phyloP scores from a whole-genome alignment of 2,797 vertebrate species.

The Bovichtus diacanthus region DNA sequence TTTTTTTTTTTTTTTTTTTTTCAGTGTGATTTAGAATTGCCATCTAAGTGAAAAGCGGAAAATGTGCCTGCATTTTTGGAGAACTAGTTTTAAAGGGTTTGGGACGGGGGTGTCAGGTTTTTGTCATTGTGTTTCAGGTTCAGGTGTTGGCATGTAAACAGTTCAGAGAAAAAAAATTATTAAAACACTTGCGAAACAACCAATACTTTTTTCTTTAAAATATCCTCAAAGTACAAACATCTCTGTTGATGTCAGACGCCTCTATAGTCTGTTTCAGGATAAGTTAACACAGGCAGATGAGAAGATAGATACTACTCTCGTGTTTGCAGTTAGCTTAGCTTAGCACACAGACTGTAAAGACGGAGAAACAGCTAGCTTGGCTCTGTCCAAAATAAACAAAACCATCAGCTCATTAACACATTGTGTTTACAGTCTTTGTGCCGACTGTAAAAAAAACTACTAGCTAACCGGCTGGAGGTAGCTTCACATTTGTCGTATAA shows the following conservation, averaged over 20 bases:
- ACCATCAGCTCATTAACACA: too few species aligned
- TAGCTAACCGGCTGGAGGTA: too few species aligned
- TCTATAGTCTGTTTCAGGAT: background rate
- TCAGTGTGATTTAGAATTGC: slow-evolving; percentile 35
- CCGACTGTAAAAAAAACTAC: too few species aligned
- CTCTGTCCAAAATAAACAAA: background rate
- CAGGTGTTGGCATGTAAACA: slow-evolving; percentile 34
- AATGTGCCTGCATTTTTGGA: slow-evolving; percentile 24
- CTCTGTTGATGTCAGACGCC: background rate
- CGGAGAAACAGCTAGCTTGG: background rate
- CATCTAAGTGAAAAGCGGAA: slow-evolving; percentile 41
- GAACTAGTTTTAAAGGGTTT: slow-evolving; percentile 48
- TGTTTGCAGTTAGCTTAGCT: background rate
- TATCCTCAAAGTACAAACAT: background rate
- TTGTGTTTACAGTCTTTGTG: too few species aligned
- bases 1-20: slow-evolving; percentile 12
- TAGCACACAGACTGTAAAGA: background rate
- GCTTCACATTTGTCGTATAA: too few species aligned
- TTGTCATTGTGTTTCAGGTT: slow-evolving; percentile 31
- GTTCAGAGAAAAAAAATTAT: background rate
- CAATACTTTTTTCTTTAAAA: background rate
- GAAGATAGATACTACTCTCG: background rate
- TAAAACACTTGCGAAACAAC: slow-evolving; percentile 3
- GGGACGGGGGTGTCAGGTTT: slow-evolving; percentile 38
- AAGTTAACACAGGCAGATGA: background rate